These are phyloP conservation scores for Aspidiotus rigidus DNA, from an alignment of 2,888 invertebrate genomes.

Conservation along the genomic window DNA sequence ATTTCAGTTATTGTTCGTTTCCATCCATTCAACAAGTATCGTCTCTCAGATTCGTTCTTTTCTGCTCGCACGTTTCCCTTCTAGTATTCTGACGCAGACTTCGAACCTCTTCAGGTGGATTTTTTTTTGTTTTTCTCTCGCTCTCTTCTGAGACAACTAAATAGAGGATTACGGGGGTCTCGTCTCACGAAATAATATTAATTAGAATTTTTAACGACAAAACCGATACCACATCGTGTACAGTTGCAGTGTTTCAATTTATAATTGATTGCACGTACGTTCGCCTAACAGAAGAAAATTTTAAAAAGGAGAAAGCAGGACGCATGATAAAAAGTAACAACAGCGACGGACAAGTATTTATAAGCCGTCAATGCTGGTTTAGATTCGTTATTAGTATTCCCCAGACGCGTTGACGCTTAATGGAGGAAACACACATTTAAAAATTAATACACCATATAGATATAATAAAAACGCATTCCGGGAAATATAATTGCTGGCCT, in stretches of 20 bases:
- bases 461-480: neutral
- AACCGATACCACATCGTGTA: too few species aligned
- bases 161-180: too few species aligned
- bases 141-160: too few species aligned
- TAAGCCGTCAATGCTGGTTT: neutral
- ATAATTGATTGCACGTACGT: neutral
- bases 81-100: too few species aligned
- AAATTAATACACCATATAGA: neutral
- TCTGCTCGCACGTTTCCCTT: too few species aligned
- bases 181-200: too few species aligned
- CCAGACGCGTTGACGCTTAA: neutral
- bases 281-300: neutral
- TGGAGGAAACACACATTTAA: neutral
- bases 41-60: too few species aligned
- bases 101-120: too few species aligned
- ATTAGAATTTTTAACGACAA: too few species aligned
- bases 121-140: too few species aligned
- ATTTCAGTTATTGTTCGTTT: too few species aligned
- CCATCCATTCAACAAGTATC: too few species aligned
- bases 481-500: neutral
- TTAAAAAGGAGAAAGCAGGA: conserved; percentile 2
- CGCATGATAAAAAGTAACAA: neutral
- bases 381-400: neutral
- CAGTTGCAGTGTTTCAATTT: neutral
- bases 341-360: neutral